These are phyloP conservation scores for Semnopithecus entellus DNA, from an alignment of 2,113 vertebrate species.

Conservation along the genomic window DNA sequence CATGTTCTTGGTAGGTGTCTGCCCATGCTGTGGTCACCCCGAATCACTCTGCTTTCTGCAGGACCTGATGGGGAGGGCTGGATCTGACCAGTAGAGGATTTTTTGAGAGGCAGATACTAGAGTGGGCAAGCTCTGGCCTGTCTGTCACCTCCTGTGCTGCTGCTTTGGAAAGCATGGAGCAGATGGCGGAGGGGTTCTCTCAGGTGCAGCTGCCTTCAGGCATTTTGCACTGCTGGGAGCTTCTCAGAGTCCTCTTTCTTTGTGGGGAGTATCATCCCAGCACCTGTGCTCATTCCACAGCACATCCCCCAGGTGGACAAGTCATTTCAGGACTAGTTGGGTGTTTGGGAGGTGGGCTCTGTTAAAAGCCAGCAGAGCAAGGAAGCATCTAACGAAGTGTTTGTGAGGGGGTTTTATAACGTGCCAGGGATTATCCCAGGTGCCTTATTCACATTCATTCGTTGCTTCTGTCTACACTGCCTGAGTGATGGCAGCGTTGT, in stretches of 20 bases:
- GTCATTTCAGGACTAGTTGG: fast-evolving
- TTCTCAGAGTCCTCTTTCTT: background rate
- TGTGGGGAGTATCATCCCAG: background rate
- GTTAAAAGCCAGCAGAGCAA: background rate
- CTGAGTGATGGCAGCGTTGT: background rate
- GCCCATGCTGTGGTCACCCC: background rate
- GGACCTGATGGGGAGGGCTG: background rate
- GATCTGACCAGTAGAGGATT: too few species aligned
- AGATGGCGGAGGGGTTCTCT: background rate
- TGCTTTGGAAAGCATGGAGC: slow-evolving; percentile 33
- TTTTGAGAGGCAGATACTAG: fast-evolving
- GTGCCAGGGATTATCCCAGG: background rate
- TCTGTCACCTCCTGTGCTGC: background rate
- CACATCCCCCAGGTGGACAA: background rate
- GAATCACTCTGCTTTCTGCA: background rate
- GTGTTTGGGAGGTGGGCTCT: background rate
- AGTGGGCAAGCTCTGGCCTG: fast-evolving
- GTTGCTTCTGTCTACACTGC: background rate
- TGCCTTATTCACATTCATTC: fast-evolving
- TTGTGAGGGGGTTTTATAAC: background rate
- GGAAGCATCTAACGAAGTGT: background rate
- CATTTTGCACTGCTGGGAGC: background rate
- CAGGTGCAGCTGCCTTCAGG: background rate
- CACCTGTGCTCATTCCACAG: background rate
- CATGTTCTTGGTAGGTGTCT: background rate